phyloP scores from a whole-genome alignment of 2,888 invertebrate species.

The Harpalus rufipes region DNA sequence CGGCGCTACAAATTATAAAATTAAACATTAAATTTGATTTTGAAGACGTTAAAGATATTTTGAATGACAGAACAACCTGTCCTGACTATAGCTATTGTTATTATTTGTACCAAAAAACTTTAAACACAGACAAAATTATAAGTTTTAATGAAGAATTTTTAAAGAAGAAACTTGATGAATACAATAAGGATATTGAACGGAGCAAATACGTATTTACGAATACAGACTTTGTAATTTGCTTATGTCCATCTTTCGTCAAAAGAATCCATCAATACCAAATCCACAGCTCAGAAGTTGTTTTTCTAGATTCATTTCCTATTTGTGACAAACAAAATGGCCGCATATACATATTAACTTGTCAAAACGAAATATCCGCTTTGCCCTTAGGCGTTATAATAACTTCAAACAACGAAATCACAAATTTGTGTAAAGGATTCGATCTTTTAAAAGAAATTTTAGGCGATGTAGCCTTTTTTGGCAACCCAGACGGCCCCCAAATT shows the following conservation, averaged over 20 bases:
- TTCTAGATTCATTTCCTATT: slow-evolving; percentile 55
- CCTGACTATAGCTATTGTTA: slow-evolving; percentile 67
- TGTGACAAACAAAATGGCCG: slow-evolving; percentile 21
- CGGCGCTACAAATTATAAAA: slow-evolving; percentile 65
- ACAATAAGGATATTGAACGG: slow-evolving; percentile 22
- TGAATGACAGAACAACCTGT: slow-evolving; percentile 63
- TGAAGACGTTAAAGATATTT: slow-evolving; percentile 63
- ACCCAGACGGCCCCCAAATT: slow-evolving; percentile 51
- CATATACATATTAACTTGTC: slow-evolving; percentile 3
- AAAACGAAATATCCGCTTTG: slow-evolving; percentile 28
- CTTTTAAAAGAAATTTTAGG: slow-evolving; percentile 51
- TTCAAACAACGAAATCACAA: slow-evolving; percentile 7
- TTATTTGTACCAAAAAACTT: slow-evolving; percentile 55
- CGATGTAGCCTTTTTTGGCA: neutral
- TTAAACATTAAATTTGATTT: slow-evolving; percentile 56
- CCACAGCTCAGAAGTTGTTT: slow-evolving; percentile 54
- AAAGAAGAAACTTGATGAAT: slow-evolving; percentile 22
- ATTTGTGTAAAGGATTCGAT: slow-evolving; percentile 19
- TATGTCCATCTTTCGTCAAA: slow-evolving; percentile 21
- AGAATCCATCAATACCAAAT: slow-evolving; percentile 46
- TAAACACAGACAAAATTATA: slow-evolving; percentile 16
- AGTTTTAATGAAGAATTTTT: slow-evolving; percentile 43
- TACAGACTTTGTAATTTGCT: neutral
- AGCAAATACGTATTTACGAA: slow-evolving; percentile 3
- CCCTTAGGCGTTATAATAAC: slow-evolving; percentile 49